phyloP scores from a whole-genome alignment of 1,140 invertebrate genomes.

The Halyomorpha halys region DNA sequence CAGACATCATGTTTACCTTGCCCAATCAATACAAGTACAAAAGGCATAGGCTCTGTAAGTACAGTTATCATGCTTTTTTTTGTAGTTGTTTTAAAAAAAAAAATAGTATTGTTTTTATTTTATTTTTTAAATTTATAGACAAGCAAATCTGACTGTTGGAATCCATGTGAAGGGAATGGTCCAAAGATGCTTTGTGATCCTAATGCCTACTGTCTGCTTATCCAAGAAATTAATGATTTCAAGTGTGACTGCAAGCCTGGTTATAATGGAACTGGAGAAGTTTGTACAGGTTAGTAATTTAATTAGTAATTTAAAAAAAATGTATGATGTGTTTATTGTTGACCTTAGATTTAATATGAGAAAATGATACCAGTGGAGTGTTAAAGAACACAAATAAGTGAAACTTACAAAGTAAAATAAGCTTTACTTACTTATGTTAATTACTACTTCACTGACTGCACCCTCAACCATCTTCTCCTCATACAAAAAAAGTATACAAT shows the following conservation, averaged over 20 bases:
- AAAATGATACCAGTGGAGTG: no score
- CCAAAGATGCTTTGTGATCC: slow-evolving; percentile 74
- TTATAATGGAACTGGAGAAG: slow-evolving; percentile 77
- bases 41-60: slow-evolving; percentile 64
- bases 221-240: slow-evolving; percentile 74
- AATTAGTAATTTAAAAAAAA: no score
- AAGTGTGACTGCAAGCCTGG: slow-evolving; percentile 89
- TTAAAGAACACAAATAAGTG: no score
- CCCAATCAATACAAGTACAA: slow-evolving; percentile 85
- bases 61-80: not conserved
- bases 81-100: no score
- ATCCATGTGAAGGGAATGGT: slow-evolving; percentile 79
- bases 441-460: no score
- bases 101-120: not conserved
- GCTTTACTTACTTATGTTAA: no score
- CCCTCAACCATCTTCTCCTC: no score
- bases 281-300: slow-evolving; percentile 49
- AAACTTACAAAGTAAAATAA: no score
- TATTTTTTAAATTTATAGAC: slow-evolving; percentile 41
- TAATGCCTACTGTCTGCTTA: slow-evolving; percentile 80
- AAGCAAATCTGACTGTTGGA: slow-evolving; percentile 73
- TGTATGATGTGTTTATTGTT: not conserved
- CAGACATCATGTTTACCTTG: slow-evolving; percentile 81
- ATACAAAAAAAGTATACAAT: no score
- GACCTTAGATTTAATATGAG: no score